A percentile compares a stretch with the other conserved stretches of the same genome.
Evolutionary conservation across 2,888 invertebrate genomes (phyloP).

Genomic region (Eilema depressum): DNA sequence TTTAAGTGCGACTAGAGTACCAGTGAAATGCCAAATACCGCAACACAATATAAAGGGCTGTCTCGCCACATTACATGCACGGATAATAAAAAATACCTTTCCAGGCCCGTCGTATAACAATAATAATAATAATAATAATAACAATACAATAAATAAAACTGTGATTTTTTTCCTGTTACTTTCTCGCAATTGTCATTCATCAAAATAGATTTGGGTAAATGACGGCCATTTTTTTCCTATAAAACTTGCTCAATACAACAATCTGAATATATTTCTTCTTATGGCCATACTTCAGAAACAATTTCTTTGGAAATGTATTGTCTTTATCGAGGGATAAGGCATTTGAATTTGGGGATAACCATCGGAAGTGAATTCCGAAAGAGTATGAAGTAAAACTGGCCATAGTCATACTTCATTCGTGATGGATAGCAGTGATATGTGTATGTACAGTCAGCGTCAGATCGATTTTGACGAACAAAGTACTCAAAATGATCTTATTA

Average conservation of each 20-base stretch:
- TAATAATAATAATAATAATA: background rate
- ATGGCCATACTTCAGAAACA: slow-evolving; percentile 27
- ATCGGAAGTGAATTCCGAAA: slow-evolving; percentile 12
- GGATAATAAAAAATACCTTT: slow-evolving; percentile 1
- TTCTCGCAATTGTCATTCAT: slow-evolving; percentile 17
- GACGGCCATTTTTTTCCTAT: slow-evolving; percentile 33
- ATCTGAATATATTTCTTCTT: slow-evolving; percentile 35
- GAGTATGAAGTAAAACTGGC: slow-evolving; percentile 8
- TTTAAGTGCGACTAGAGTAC: background rate
- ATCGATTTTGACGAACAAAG: no score
- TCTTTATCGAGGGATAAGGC: slow-evolving; percentile 17
- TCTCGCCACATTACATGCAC: background rate
- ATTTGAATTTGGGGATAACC: slow-evolving; percentile 14
- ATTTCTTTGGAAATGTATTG: slow-evolving; percentile 26
- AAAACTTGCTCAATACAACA: slow-evolving; percentile 34
- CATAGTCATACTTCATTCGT: slow-evolving; percentile 13
- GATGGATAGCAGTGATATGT: slow-evolving; percentile 9
- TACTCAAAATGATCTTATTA: no score
- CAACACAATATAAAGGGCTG: background rate
- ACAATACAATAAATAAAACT: slow-evolving; percentile 1
- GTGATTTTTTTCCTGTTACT: background rate
- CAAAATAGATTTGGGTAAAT: slow-evolving; percentile 21
- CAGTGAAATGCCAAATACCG: background rate
- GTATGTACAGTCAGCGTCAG: background rate
- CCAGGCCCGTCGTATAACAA: background rate